Base-by-base conservation (phyloP, 2,797 vertebrate species). In the Tangara arthus region DNA sequence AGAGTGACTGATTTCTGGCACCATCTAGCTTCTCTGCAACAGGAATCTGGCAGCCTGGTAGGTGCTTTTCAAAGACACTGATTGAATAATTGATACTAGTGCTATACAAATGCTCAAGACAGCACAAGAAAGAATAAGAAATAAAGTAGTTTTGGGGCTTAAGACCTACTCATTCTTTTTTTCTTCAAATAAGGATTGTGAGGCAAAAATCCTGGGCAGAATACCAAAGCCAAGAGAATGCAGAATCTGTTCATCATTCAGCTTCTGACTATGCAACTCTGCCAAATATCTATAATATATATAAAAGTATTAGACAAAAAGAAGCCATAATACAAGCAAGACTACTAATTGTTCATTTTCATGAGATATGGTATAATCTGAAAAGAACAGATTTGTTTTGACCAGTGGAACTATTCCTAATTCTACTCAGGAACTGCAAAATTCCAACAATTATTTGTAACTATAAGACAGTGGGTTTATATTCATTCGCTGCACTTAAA, bases 1-100 rank as follows among this genome's bases (percentile, higher is more conserved):
- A 41, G 80, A 94, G 60, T 95, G 92, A 95, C 89, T 95, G 94
- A 95, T 95, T 97, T 82, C 92, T 95, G 94, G 95, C 95, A 96
- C 71, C 63, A 63, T 82, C 84, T 80, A 85, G 4, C 53, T 87
- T 87, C 78, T 90, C 83, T 89, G 52, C 93, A 87, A 80, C 59
- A 60, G 56, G 56, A 84, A 92, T 80, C 94, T 95, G 94, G 93
- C 94, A 97, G 89, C 49, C 46, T 90, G 63, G 73, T 76, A 94
- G 83, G 70, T 78, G 63, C 81, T 89, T 92, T 90, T 93, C 86
- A 96, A 76, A 94, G 83, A 82, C 4, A 3, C 18, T 94, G 90
- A 93, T 90, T 76, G 77, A 95, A 76, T 80, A 80, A 84, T 64
- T 92, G 86, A 90, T 95, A 90, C 66, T 90, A 77, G 41, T 56